These are phyloP conservation scores for Smittia sp. DNA, from an alignment of 2,888 invertebrate genomes.

Conservation along the genomic window DNA sequence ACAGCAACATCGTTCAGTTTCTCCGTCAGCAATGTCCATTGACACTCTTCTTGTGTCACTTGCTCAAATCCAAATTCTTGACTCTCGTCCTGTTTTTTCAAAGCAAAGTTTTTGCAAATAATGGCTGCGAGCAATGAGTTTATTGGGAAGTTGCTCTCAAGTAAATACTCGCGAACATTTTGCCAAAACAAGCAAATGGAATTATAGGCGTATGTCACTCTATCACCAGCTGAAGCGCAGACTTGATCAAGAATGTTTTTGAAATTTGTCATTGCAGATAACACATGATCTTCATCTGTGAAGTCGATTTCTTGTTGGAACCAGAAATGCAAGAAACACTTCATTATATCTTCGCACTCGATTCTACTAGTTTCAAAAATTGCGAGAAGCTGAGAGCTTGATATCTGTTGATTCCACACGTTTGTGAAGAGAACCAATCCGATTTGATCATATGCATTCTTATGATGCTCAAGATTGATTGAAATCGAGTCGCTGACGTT, in stretches of 20 bases:
- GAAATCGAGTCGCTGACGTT: slow-evolving; percentile 43
- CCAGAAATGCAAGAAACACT: slow-evolving; percentile 69
- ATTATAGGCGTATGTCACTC: slow-evolving; percentile 64
- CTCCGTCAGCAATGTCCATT: slow-evolving; percentile 82
- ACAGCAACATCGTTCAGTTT: slow-evolving; percentile 86
- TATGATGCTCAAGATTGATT: background rate
- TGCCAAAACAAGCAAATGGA: slow-evolving; percentile 81
- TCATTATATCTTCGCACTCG: slow-evolving; percentile 63
- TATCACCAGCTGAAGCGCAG: slow-evolving; percentile 63
- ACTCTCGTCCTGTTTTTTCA: slow-evolving; percentile 54
- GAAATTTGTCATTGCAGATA: slow-evolving; percentile 65
- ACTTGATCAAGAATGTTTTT: slow-evolving; percentile 64
- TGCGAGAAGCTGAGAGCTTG: slow-evolving; percentile 52
- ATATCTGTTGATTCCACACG: slow-evolving; percentile 45
- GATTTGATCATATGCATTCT: slow-evolving; percentile 23
- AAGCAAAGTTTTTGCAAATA: slow-evolving; percentile 74
- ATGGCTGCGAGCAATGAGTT: slow-evolving; percentile 79
- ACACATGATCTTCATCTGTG: slow-evolving; percentile 50
- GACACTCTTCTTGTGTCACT: slow-evolving; percentile 78
- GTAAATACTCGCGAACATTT: slow-evolving; percentile 67
- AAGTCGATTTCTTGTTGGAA: slow-evolving; percentile 60
- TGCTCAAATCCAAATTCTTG: slow-evolving; percentile 68
- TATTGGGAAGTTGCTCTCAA: slow-evolving; percentile 71
- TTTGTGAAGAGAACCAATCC: slow-evolving; percentile 43
- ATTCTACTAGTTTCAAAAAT: slow-evolving; percentile 46